A percentile compares a stretch with the other conserved stretches of the same genome.
These are phyloP conservation scores for Pimephales promelas DNA, from an alignment of 2,113 vertebrate species.

Conservation along the genomic window DNA sequence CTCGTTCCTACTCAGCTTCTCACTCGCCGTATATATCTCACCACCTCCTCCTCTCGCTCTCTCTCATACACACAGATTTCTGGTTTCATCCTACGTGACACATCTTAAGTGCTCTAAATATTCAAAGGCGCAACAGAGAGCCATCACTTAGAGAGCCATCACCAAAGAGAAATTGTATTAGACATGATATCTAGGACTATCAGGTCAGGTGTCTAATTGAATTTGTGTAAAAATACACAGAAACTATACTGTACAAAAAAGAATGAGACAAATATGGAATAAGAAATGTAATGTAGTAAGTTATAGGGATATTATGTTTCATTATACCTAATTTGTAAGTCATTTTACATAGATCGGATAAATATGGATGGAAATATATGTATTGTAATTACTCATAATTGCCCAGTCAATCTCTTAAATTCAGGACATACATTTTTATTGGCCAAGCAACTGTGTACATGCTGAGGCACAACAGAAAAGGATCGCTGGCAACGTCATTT, in stretches of 20 bases:
- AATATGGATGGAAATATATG: neutral
- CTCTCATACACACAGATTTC: neutral
- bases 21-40: neutral
- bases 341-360: too few relatives aligned
- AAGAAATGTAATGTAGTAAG: neutral
- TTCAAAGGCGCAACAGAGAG: constrained; percentile 28
- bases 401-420: neutral
- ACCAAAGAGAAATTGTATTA: neutral
- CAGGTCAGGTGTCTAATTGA: constrained; percentile 8
- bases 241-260: too few relatives aligned
- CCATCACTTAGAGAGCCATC: constrained; percentile 5
- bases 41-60: neutral
- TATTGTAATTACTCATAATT: neutral
- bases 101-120: constrained; percentile 47
- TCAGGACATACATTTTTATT: neutral
- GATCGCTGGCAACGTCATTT: neutral
- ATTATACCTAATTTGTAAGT: too few relatives aligned
- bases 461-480: neutral
- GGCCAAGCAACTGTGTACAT: neutral
- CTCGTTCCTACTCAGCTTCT: constrained; percentile 1
- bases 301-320: neutral
- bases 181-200: neutral
- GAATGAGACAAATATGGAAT: too few relatives aligned
- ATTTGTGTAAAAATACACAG: neutral
- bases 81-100: constrained; percentile 45